Evolutionary conservation across 1,140 invertebrate species (phyloP), one percentile per base, ranked within the genome.

Genomic region (Venturia canescens): DNA sequence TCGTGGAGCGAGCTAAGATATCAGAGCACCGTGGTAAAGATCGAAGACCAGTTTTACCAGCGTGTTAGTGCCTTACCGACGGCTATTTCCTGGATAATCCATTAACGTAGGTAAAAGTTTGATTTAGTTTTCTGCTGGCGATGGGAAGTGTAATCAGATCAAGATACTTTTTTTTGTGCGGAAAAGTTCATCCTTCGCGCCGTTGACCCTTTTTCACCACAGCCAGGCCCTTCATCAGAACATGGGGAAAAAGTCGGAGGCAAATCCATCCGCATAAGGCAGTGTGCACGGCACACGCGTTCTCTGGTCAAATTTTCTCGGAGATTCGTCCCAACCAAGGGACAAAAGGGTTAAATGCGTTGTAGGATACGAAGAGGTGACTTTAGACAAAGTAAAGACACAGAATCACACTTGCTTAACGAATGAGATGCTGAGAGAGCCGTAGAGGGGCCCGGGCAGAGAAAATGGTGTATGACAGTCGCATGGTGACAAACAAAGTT

Each of bases 401-500:
- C 79, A 83, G 76, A 44, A 6, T 11, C 5, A 44, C 38, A 44
- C 5, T 44, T 9, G 13, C 38, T 44, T 44, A 44, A 44, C 11
- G 11, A 44, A 3, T 9, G 74, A 67, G n/a, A 18, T 5, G 21
- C 18, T n/a, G 13, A 57, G 53, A 5, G 4, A 57, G 53, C n/a
- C 53, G 53, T 16, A 57, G 53, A 57, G 16, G 21, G 53, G 21
- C 18, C n/a, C 53, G 9, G 53, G 21, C 48, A 63, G 82, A 85
- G 88, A 87, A 86, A 88, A 89, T 85, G 84, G 86, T 82, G 88
- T 88, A 83, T 85, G 85, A 87, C 86, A 44, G 48, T 27, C 16
- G 16, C 3, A 57, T 77, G 84, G 87, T 90, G 88, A 90, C 89
- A 89, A 90, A 90, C 89, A 89, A 91, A 90, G 88, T 90, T 89